Conservation (phyloP, 30 jellyfish, hydroid and myxozoan species). For the Aurelia aurita region DNA sequence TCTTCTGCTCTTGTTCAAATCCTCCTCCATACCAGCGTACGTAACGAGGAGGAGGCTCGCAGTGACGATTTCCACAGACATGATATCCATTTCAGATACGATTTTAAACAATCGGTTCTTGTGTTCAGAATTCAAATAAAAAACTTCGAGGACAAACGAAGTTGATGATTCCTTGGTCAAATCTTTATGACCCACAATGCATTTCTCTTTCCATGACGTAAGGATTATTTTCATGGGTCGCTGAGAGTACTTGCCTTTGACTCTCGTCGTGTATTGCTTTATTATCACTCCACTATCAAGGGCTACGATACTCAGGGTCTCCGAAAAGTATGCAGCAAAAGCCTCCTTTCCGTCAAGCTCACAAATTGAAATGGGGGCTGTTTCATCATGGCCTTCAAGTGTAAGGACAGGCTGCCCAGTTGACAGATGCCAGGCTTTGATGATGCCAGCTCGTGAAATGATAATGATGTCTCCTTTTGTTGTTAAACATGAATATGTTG, state of each 20-base stretch:
- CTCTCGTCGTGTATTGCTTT: constrained; percentile 37
- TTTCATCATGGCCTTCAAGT: constrained; percentile 49
- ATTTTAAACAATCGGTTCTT: constrained; percentile 27
- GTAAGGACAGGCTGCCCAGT: constrained; percentile 65
- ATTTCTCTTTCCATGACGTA: constrained; percentile 30
- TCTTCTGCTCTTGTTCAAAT: constrained; percentile 17
- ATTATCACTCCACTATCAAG: constrained; percentile 47
- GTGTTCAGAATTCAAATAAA: constrained; percentile 13
- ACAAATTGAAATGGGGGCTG: constrained; percentile 62
- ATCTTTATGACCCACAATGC: constrained; percentile 57
- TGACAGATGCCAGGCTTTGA: constrained; percentile 68
- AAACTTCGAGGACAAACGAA: constrained; percentile 21
- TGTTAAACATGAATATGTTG: constrained; percentile 48
- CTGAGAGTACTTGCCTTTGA: neutral
- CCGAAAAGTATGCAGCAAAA: constrained; percentile 18
- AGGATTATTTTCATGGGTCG: constrained; percentile 26
- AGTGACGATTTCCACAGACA: constrained; percentile 45
- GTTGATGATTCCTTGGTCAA: neutral
- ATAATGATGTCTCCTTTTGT: constrained; percentile 23
- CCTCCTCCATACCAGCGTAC: constrained; percentile 34
- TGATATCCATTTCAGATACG: constrained; percentile 32
- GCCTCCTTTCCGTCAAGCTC: constrained; percentile 34
- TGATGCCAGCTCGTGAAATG: constrained; percentile 44
- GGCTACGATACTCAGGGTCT: constrained; percentile 18
- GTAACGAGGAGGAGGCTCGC: constrained; percentile 45